phyloP scores from a whole-genome alignment of 2,113 vertebrate genomes.

The Crotalus viridis region DNA sequence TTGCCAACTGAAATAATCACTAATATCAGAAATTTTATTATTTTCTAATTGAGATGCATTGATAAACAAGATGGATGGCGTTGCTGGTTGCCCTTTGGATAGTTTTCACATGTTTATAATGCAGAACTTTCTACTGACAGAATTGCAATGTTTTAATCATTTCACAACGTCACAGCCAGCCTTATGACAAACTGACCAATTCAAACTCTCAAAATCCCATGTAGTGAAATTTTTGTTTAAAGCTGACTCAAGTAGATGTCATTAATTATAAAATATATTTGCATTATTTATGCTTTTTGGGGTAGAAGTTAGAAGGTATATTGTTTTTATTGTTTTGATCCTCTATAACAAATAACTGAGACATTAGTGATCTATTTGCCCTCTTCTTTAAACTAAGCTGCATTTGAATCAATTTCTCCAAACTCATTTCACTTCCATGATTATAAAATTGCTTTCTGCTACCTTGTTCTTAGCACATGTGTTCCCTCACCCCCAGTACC shows the following conservation, averaged over 20 bases:
- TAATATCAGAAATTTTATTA: background rate
- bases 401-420: background rate
- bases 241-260: background rate
- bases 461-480: background rate
- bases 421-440: background rate
- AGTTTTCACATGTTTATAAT: background rate
- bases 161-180: background rate
- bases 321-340: background rate
- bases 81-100: background rate
- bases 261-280: background rate
- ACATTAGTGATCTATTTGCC: background rate
- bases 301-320: background rate
- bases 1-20: background rate
- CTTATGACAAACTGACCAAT: slow-evolving; percentile 36
- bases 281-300: background rate
- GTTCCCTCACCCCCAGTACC: background rate
- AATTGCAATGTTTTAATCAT: slow-evolving; percentile 44
- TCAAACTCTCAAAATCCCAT: slow-evolving; percentile 41
- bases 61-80: background rate
- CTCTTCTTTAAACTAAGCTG: background rate
- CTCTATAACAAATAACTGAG: background rate
- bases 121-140: slow-evolving; percentile 43
- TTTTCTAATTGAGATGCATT: background rate
- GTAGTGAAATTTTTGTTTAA: slow-evolving; percentile 54
- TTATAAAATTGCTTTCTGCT: background rate